A percentile compares a stretch with the other conserved stretches of the same genome.
Conservation (phyloP, 2,888 invertebrate species). For the Agrotis ipsilon region DNA sequence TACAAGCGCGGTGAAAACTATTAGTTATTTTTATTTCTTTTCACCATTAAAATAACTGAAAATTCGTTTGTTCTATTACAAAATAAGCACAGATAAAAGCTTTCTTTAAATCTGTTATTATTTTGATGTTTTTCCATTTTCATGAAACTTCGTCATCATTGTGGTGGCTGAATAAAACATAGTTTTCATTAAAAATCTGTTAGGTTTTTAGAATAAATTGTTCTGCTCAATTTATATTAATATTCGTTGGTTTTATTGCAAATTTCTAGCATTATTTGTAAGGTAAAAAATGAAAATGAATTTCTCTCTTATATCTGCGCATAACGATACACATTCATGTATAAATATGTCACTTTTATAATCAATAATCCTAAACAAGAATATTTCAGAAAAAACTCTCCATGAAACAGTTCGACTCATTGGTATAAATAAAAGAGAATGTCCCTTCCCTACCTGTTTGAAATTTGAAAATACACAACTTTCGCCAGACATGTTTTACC, state of each 20-base stretch:
- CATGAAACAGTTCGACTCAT: constrained; percentile 1
- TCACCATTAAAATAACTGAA: constrained; percentile 13
- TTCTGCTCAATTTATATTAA: background rate
- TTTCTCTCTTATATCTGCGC: too few species aligned
- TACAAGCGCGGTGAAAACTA: constrained; percentile 49
- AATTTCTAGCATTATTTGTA: background rate
- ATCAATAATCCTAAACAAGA: background rate
- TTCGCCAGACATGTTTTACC: constrained; percentile 41
- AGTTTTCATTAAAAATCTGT: constrained; percentile 2
- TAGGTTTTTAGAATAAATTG: background rate
- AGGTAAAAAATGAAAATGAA: too few species aligned
- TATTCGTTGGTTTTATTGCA: background rate
- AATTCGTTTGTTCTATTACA: constrained; percentile 25
- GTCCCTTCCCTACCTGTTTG: constrained; percentile 23
- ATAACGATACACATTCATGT: too few species aligned
- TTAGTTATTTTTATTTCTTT: constrained; percentile 37
- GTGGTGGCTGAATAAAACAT: background rate
- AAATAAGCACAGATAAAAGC: constrained; percentile 14
- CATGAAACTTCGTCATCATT: constrained; percentile 4
- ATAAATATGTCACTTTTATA: too few species aligned
- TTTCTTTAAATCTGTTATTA: background rate
- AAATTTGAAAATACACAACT: constrained; percentile 43
- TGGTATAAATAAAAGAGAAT: constrained; percentile 6
- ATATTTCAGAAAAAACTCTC: background rate
- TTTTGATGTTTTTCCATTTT: constrained; percentile 10